A percentile compares a stretch with the other conserved stretches of the same genome.
Evolutionary conservation across 2,113 vertebrate genomes (phyloP).

Genomic region (Amblyornis subalaris): DNA sequence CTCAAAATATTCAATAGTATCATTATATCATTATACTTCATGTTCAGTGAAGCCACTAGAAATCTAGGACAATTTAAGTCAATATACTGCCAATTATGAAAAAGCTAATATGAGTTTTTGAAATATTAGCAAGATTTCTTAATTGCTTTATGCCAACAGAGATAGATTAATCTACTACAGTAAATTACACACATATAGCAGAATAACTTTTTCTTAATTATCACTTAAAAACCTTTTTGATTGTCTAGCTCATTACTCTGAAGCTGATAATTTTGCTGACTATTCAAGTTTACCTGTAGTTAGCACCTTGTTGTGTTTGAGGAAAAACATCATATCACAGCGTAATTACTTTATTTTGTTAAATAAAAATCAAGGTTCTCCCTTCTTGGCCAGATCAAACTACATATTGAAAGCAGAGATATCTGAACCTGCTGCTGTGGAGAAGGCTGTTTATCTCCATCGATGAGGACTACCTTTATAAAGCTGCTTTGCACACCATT

Average conservation of each 20-base stretch:
- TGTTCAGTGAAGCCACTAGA: not conserved
- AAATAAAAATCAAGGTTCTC: constrained; percentile 8
- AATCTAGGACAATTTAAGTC: not conserved
- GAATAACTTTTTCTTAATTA: constrained; percentile 26
- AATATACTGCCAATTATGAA: not conserved
- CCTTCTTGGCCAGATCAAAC: not conserved
- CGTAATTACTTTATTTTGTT: not conserved
- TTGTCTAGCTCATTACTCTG: constrained; percentile 35
- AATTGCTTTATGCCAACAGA: not conserved
- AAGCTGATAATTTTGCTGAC: constrained; percentile 20
- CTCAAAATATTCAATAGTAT: not conserved
- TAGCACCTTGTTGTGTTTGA: not conserved
- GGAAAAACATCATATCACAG: not conserved
- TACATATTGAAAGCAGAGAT: not conserved
- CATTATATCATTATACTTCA: not conserved
- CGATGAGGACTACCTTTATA: not conserved
- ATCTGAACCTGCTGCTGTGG: not conserved
- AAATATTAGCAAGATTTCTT: constrained; percentile 5
- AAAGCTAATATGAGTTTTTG: not conserved
- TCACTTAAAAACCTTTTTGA: not conserved
- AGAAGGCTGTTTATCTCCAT: not conserved
- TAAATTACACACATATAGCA: constrained; percentile 18
- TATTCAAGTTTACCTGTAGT: not conserved
- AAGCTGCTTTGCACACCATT: not conserved
- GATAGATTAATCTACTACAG: constrained; percentile 1